Evolutionary conservation across 2,113 vertebrate genomes (phyloP).

Genomic region (Mus pahari): DNA sequence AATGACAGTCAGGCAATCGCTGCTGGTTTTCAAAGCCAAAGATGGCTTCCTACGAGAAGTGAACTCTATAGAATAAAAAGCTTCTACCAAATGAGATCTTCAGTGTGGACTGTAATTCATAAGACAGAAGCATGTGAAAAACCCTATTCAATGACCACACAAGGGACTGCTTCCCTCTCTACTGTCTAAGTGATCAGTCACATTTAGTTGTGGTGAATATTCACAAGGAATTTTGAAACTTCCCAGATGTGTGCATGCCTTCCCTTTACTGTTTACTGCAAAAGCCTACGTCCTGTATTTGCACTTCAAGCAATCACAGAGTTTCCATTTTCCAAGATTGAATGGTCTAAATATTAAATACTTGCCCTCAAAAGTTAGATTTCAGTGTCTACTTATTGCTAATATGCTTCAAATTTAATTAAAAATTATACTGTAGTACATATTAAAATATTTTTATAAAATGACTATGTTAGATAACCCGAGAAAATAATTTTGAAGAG

Average conservation of each 20-base stretch:
- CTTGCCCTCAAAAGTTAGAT: neutral
- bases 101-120: neutral
- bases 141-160: neutral
- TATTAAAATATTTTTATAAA: neutral
- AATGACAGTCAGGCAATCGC: neutral
- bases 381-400: conserved; percentile 11
- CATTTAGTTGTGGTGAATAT: neutral
- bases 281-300: neutral
- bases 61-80: neutral
- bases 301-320: neutral
- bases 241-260: neutral
- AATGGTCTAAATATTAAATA: neutral
- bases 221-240: neutral
- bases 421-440: neutral
- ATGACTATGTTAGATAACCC: conserved; percentile 3
- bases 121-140: conserved; percentile 18
- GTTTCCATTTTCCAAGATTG: conserved; percentile 6
- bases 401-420: conserved; percentile 31
- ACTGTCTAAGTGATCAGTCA: neutral
- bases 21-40: neutral
- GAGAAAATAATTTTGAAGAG: conserved; percentile 17
- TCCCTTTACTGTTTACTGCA: neutral
- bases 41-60: neutral
- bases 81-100: neutral
- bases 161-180: neutral